A percentile compares a stretch with the other conserved stretches of the same genome.
Conservation (phyloP, 2,888 invertebrate species). For the Empis stercorea region DNA sequence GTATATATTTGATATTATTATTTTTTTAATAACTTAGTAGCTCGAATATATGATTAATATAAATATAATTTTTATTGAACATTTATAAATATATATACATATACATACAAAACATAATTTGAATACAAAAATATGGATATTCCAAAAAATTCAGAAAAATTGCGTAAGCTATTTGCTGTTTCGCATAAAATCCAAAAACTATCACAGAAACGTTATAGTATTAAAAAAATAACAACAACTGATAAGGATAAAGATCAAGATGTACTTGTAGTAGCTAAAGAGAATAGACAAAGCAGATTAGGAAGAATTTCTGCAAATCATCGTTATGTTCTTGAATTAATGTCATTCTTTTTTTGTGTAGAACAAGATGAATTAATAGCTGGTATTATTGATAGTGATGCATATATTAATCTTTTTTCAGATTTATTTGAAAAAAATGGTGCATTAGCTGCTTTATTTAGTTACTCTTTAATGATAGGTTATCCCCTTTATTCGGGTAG, state of each 20-base stretch:
- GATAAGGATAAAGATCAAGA: too few relatives aligned
- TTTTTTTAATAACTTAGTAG: too few relatives aligned
- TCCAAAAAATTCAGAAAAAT: conserved; percentile 10
- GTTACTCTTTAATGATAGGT: conserved; percentile 51
- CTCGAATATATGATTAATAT: too few relatives aligned
- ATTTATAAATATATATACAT: too few relatives aligned
- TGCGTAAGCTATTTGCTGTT: conserved; percentile 25
- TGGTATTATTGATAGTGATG: conserved; percentile 54
- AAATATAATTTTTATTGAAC: too few relatives aligned
- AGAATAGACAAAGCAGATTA: conserved; percentile 23
- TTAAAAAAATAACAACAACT: too few relatives aligned
- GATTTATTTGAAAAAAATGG: conserved; percentile 50
- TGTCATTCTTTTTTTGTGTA: conserved; percentile 50
- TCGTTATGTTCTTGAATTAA: conserved; percentile 54
- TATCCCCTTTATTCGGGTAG: conserved; percentile 40
- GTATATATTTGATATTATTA: too few relatives aligned
- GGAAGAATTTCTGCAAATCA: conserved; percentile 35
- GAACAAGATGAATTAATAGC: conserved; percentile 56
- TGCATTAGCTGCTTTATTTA: conserved; percentile 47
- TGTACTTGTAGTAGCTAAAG: conserved; percentile 13
- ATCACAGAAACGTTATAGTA: conserved; percentile 16
- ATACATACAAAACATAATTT: too few relatives aligned
- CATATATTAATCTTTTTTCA: conserved; percentile 46
- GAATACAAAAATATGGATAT: too few relatives aligned
- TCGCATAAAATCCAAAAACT: conserved; percentile 26